These are phyloP conservation scores for Salminus brasiliensis DNA, from an alignment of 2,113 vertebrate species.

Conservation along the genomic window DNA sequence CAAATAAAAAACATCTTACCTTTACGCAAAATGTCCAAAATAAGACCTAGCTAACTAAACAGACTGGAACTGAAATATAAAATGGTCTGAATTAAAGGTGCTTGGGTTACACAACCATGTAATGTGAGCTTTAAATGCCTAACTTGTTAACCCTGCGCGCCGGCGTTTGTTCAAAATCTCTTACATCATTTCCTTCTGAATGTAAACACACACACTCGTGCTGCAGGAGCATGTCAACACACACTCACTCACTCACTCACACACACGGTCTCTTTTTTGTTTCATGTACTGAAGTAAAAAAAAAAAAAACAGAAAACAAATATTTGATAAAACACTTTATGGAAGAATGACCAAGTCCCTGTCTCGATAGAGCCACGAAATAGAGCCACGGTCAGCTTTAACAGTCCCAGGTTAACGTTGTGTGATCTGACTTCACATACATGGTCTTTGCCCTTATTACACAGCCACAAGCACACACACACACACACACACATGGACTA, in stretches of 20 bases:
- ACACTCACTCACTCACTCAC: background rate
- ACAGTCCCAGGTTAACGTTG: too few relatives aligned
- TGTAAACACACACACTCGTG: constrained; percentile 46
- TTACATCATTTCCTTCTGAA: constrained; percentile 70
- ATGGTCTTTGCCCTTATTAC: too few relatives aligned
- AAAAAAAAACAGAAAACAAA: too few relatives aligned
- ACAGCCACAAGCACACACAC: too few relatives aligned
- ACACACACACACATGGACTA: too few relatives aligned
- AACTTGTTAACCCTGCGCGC: constrained; percentile 53
- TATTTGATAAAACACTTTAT: too few relatives aligned
- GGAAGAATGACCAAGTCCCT: too few relatives aligned
- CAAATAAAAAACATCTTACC: background rate
- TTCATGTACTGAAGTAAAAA: too few relatives aligned
- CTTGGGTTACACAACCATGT: background rate
- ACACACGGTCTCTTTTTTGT: too few relatives aligned
- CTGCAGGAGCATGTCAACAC: background rate
- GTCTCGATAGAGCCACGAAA: too few relatives aligned
- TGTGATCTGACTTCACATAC: too few relatives aligned
- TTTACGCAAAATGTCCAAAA: background rate
- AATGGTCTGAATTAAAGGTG: background rate
- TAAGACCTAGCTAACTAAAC: background rate
- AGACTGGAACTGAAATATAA: background rate
- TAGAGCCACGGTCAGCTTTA: too few relatives aligned
- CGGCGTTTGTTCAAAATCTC: constrained; percentile 69
- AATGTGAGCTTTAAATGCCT: background rate